Evolutionary conservation across 2,888 invertebrate species (phyloP), one percentile per base, ranked within the genome.

Genomic region (Nemurella pictetii): DNA sequence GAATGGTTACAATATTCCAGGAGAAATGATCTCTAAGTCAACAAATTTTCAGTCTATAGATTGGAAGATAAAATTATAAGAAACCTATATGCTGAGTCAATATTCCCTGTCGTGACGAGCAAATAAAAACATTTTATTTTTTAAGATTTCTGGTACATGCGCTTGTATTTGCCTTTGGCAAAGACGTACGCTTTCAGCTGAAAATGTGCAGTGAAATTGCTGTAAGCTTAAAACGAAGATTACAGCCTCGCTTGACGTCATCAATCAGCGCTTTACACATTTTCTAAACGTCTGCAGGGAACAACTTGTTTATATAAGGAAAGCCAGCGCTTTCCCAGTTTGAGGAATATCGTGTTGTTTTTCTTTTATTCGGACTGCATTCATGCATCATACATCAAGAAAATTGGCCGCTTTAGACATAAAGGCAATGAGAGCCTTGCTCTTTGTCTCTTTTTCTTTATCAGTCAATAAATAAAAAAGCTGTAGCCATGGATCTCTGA

Each of bases 391-490:
- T 55, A 55, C 20, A 55, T 55, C 55, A 55, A 55, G 15, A 55
- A 20, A 55, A 55, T 55, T 55, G 55, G 15, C 55, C 55, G 55
- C 12, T 55, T 55, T 55, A 55, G 55, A 55, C 20, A 55, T 20
- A 55, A 55, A 55, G 20, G 55, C 55, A 55, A 55, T 55, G 55
- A 12, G 9, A 55, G n/a, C 55, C 12, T 20, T 12, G 55, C 55
- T 28, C 78, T 78, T 78, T 29, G 29, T 78, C 78, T 28, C 28
- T n/a, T 29, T 78, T 7, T 30, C n/a, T 78, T 78, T 78, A 29
- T 78, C 78, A 78, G 78, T 30, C 30, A 78, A 78, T 78, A 78
- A 29, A 78, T 30, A 78, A 78, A 78, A 78, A 30, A 28, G 28
- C 25, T 27, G 5, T 12, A 12, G 35, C 35, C 12, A 35, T 35